These are phyloP conservation scores for Pogonus chalceus DNA, from an alignment of 1,140 invertebrate species.

Conservation along the genomic window DNA sequence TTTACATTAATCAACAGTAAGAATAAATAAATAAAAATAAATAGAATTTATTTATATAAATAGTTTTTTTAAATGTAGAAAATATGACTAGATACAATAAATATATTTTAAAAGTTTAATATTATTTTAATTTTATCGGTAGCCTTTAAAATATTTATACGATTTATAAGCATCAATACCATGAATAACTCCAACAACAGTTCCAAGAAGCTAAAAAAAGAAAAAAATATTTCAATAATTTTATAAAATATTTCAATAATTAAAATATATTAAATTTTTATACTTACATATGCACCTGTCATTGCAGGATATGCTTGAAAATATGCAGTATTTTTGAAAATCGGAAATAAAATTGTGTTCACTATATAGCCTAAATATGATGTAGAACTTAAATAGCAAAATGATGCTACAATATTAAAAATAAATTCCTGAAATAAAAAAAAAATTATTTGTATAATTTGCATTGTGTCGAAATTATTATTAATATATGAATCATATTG, in stretches of 20 bases:
- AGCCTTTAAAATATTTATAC: constrained; percentile 51
- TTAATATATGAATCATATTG: too few relatives aligned
- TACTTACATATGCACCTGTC: constrained; percentile 72
- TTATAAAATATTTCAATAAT: neutral
- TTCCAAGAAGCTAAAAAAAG: constrained; percentile 59
- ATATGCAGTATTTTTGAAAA: constrained; percentile 44
- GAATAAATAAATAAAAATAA: too few relatives aligned
- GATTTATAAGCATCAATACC: constrained; percentile 63
- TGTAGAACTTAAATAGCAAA: constrained; percentile 63
- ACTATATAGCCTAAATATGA: constrained; percentile 65
- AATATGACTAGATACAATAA: too few relatives aligned
- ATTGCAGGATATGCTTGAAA: constrained; percentile 70
- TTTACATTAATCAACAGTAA: too few relatives aligned
- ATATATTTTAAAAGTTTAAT: too few relatives aligned
- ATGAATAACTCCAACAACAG: constrained; percentile 57
- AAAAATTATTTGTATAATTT: constrained; percentile 15
- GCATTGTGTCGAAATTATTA: too few relatives aligned
- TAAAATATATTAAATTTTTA: constrained; percentile 6
- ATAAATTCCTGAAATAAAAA: constrained; percentile 55
- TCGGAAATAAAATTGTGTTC: constrained; percentile 58
- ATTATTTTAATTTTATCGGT: constrained; percentile 40
- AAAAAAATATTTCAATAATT: constrained; percentile 19
- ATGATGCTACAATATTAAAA: constrained; percentile 62
- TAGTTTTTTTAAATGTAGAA: too few relatives aligned
- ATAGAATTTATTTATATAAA: too few relatives aligned